Evolutionary conservation across 1,140 invertebrate genomes (phyloP).

Genomic region (Dinoponera quadriceps): DNA sequence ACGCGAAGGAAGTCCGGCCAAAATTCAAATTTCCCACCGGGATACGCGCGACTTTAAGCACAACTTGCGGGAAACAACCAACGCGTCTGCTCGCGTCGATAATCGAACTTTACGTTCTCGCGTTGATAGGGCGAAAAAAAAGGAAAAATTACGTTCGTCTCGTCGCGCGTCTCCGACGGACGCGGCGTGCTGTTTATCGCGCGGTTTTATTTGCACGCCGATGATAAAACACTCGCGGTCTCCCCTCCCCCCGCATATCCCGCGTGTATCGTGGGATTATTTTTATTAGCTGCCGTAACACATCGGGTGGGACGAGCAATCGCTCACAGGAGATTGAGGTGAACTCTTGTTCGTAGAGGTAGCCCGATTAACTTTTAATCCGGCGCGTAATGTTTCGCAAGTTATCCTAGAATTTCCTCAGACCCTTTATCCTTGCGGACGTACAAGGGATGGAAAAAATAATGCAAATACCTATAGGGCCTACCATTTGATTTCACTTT

Average conservation of each 20-base stretch:
- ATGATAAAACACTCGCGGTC: conserved; percentile 2
- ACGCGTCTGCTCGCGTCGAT: conserved; percentile 34
- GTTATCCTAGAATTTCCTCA: neutral
- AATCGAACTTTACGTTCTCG: conserved; percentile 47
- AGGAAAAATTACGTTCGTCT: neutral
- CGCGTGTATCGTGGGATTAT: neutral
- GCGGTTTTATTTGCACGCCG: conserved; percentile 6
- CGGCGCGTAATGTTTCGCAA: no score
- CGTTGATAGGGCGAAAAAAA: conserved; percentile 8
- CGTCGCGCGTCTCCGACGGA: neutral
- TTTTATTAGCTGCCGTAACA: neutral
- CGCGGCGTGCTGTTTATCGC: neutral
- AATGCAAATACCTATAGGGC: no score
- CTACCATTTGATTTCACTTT: no score
- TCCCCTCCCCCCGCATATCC: neutral
- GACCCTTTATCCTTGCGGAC: no score
- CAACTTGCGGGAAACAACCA: conserved; percentile 71
- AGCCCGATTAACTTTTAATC: no score
- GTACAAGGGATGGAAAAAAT: no score
- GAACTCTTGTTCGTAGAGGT: neutral
- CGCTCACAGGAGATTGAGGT: neutral
- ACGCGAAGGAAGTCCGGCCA: conserved; percentile 66
- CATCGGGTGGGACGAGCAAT: neutral
- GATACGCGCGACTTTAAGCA: conserved; percentile 73
- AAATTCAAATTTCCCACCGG: conserved; percentile 76